Evolutionary conservation across 2,888 invertebrate species (phyloP).

Genomic region (Labia minor): DNA sequence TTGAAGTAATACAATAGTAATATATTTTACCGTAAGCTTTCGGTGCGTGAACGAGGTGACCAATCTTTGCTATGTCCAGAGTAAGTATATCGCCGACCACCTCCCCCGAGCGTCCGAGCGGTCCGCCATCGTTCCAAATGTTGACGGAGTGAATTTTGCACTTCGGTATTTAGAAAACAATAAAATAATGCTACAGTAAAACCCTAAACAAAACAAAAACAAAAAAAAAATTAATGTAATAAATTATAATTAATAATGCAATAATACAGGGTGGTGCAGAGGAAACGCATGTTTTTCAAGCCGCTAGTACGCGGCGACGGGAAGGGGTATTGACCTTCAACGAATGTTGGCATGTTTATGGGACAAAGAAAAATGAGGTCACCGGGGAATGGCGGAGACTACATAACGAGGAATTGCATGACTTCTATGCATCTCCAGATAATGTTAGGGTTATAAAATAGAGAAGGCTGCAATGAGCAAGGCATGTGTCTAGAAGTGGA

Average conservation of each 20-base stretch:
- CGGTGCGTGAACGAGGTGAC: slow-evolving; percentile 43
- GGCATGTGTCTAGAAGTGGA: too few species aligned
- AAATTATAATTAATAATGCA: neutral
- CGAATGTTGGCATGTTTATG: too few species aligned
- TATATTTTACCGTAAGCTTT: slow-evolving; percentile 34
- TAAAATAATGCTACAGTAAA: slow-evolving; percentile 82
- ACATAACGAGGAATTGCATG: too few species aligned
- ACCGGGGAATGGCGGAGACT: too few species aligned
- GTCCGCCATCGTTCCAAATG: slow-evolving; percentile 71
- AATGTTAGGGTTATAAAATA: too few species aligned
- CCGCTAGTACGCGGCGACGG: too few species aligned
- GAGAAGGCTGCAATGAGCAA: too few species aligned
- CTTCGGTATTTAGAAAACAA: slow-evolving; percentile 88
- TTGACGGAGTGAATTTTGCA: slow-evolving; percentile 71
- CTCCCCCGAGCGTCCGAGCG: slow-evolving; percentile 51
- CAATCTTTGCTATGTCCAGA: slow-evolving; percentile 70
- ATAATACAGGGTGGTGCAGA: too few species aligned
- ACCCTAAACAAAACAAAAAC: slow-evolving; percentile 48
- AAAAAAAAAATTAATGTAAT: neutral
- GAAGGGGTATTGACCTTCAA: too few species aligned
- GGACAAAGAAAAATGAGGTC: too few species aligned
- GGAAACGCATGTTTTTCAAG: too few species aligned
- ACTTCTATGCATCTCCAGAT: too few species aligned
- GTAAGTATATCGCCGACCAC: slow-evolving; percentile 48
- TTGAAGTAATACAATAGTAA: neutral